phyloP scores from a whole-genome alignment of 2,888 invertebrate species.

The Drosophila nigritarsus region DNA sequence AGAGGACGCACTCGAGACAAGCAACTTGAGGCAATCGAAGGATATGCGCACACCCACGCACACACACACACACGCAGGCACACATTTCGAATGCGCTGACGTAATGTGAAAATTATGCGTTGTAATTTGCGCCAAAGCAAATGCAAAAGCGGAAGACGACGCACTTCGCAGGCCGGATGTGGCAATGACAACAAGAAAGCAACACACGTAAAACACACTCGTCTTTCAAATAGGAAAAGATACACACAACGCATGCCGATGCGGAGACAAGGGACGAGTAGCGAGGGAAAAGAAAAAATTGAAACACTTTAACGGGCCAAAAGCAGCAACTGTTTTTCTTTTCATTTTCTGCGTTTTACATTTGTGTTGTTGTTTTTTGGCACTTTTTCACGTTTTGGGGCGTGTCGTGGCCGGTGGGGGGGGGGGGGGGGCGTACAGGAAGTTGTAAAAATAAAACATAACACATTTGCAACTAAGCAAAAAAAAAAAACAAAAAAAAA shows the following conservation, averaged over 20 bases:
- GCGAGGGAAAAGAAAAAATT: constrained; percentile 56
- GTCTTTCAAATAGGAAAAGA: constrained; percentile 52
- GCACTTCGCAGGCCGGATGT: constrained; percentile 66
- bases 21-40: constrained; percentile 39
- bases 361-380: constrained; percentile 56
- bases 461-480: constrained; percentile 72
- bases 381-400: constrained; percentile 67
- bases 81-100: constrained; percentile 56
- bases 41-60: constrained; percentile 23
- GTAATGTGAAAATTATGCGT: constrained; percentile 82
- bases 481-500: constrained; percentile 5
- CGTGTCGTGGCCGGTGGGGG: constrained; percentile 6
- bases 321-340: constrained; percentile 39
- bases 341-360: constrained; percentile 3
- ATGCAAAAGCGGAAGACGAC: constrained; percentile 75
- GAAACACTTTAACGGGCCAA: constrained; percentile 75
- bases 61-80: constrained; percentile 1
- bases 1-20: constrained; percentile 20
- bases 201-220: constrained; percentile 45
- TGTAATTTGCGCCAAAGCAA: constrained; percentile 77
- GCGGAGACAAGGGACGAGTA: constrained; percentile 41
- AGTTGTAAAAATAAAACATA: constrained; percentile 80
- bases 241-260: constrained; percentile 60
- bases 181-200: constrained; percentile 49
- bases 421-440: constrained; percentile 38